Base-by-base conservation (phyloP, 2,888 invertebrate genomes). In the Gandaritis pyraliata region DNA sequence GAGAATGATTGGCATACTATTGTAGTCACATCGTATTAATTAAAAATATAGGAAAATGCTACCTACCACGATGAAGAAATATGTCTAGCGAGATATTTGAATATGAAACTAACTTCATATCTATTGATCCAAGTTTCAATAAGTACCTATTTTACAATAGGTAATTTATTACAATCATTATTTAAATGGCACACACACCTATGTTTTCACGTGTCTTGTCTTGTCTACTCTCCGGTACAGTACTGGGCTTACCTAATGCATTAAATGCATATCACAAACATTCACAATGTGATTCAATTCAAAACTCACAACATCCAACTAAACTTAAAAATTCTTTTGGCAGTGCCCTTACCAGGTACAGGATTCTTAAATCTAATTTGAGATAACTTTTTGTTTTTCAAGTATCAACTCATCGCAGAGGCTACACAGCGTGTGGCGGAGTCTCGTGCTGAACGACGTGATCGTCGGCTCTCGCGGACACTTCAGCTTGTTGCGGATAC, bases 391-490 rank as follows among this genome's bases (percentile, higher is more conserved):
- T 43, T 39, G 43, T 29, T 61, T 63, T 8, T 60, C 41, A n/a
- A 30, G 47, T 12, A 62, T 30, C 51, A 72, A 61, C 55, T 66
- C 52, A 11, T 64, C 60, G 38, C 72, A 72, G 18, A 72, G 64
- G 13, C 65, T 64, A 49, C 72, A 72, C 12, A 72, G 43, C 6
- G 71, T 61, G 58, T 65, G 76, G 0, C 56, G 61, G 39, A 74
- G 61, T 51, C 70, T 73, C 3, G 63, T 76, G 15, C 58, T 66
- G 36, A 78, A 74, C 0, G 86, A 78, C 0, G 78, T 81, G 15
- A 86, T 64, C 10, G 15, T 70, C 8, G 86, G 87, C 60, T 83
- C 77, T 1, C 62, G 60, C 8, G 54, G 18, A 58, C 87, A 87
- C 1, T 48, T 64, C 12, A 87, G 67, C 59, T 82, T 86, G 16